Conservation (phyloP, 2,888 invertebrate genomes). For the Mythimna albipuncta region DNA sequence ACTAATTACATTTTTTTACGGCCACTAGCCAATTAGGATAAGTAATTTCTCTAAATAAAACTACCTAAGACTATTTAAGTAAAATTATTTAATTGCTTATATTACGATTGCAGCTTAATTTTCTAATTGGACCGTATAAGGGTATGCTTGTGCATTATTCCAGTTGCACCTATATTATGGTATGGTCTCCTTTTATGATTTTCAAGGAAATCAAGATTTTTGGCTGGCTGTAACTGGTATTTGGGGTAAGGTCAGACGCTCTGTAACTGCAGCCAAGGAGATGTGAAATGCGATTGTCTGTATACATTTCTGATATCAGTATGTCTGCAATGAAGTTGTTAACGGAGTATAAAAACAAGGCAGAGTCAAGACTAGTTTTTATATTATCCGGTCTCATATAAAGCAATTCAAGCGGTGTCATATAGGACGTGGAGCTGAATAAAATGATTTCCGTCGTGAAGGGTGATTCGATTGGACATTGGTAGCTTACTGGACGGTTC, state of each 20-base stretch:
- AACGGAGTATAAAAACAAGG: conserved; percentile 27
- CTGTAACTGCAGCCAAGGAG: conserved; percentile 30
- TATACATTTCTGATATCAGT: conserved; percentile 25
- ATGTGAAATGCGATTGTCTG: conserved; percentile 51
- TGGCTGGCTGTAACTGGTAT: conserved; percentile 49
- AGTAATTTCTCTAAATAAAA: no score
- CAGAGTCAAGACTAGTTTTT: conserved; percentile 32
- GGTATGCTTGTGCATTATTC: no score
- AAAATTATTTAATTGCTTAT: no score
- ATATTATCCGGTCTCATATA: conserved; percentile 47
- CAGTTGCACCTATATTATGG: neutral
- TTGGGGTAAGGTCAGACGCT: conserved; percentile 64
- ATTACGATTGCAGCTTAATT: no score
- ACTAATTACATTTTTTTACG: no score
- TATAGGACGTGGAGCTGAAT: conserved; percentile 59
- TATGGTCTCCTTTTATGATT: conserved; percentile 48
- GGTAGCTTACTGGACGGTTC: conserved; percentile 79
- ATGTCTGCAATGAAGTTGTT: conserved; percentile 23
- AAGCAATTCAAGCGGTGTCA: conserved; percentile 65
- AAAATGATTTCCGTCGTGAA: conserved; percentile 76
- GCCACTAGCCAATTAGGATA: no score
- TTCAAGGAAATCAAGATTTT: conserved; percentile 65
- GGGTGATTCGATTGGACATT: conserved; percentile 78
- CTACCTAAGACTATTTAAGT: no score
- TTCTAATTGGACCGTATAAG: no score